Percentiles rank a stretch among this genome's conserved stretches.
phyloP scores from a whole-genome alignment of 1,140 invertebrate species.

The Pogonomyrmex californicus region DNA sequence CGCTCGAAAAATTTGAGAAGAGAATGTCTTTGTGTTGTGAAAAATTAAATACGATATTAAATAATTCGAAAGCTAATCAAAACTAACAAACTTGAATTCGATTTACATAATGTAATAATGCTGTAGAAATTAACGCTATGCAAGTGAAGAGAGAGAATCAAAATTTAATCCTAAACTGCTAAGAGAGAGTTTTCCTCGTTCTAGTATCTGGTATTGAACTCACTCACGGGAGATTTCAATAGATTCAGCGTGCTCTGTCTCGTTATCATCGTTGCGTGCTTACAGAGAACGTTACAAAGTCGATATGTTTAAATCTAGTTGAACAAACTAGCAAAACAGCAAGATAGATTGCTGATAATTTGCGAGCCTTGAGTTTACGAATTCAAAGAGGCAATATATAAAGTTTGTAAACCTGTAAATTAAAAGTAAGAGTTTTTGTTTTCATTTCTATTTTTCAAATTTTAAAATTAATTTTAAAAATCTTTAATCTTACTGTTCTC shows the following conservation, averaged over 20 bases:
- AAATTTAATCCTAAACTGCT: neutral
- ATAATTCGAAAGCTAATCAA: neutral
- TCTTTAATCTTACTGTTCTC: too few species aligned
- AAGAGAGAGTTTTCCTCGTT: neutral
- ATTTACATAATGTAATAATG: neutral
- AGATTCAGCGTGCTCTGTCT: slow-evolving; percentile 40
- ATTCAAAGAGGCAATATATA: neutral
- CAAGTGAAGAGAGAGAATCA: neutral
- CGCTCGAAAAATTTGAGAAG: neutral
- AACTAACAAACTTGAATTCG: neutral
- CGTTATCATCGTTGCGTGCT: slow-evolving; percentile 6
- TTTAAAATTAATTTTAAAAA: too few species aligned
- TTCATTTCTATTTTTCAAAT: too few species aligned
- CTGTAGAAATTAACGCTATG: neutral
- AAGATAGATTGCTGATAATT: neutral
- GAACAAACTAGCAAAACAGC: neutral
- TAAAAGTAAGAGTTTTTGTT: too few species aligned
- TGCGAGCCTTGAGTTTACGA: neutral
- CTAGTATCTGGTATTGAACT: slow-evolving; percentile 38
- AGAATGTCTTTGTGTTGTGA: neutral
- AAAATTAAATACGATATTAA: slow-evolving; percentile 16
- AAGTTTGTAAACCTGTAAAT: neutral
- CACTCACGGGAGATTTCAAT: slow-evolving; percentile 51
- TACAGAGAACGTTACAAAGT: neutral
- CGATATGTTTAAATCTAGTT: neutral